A percentile compares a stretch with the other conserved stretches of the same genome.
These are phyloP conservation scores for Prunella himalayana DNA, from an alignment of 2,113 vertebrate genomes.

Conservation along the genomic window DNA sequence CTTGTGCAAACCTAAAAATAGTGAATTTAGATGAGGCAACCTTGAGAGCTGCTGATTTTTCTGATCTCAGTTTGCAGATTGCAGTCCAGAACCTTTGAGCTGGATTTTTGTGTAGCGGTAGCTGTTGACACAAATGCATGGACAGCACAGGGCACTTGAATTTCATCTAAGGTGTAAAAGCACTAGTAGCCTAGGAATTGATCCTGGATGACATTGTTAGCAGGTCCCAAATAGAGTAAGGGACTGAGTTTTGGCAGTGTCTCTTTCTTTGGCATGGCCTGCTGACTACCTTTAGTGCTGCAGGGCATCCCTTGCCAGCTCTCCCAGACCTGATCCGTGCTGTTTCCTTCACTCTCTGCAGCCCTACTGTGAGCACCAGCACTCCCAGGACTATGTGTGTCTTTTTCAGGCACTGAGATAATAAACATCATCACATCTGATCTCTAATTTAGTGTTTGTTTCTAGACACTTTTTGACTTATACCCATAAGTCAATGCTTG, in stretches of 20 bases:
- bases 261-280: neutral
- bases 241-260: neutral
- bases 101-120: neutral
- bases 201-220: neutral
- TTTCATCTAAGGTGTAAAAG: neutral
- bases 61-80: neutral
- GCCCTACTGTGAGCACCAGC: neutral
- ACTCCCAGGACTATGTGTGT: neutral
- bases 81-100: neutral
- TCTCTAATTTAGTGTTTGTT: neutral
- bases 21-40: neutral
- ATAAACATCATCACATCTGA: neutral
- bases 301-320: neutral
- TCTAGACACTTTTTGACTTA: neutral
- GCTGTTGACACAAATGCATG: neutral
- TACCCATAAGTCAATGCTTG: neutral
- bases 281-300: neutral
- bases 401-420: neutral
- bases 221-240: neutral
- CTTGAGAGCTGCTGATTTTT: neutral
- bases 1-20: neutral
- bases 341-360: neutral
- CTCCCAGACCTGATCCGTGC: accelerated
- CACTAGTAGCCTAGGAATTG: neutral
- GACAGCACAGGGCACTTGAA: neutral